Conservation (phyloP, 2,113 vertebrate genomes). For the Nematolebias whitei region DNA sequence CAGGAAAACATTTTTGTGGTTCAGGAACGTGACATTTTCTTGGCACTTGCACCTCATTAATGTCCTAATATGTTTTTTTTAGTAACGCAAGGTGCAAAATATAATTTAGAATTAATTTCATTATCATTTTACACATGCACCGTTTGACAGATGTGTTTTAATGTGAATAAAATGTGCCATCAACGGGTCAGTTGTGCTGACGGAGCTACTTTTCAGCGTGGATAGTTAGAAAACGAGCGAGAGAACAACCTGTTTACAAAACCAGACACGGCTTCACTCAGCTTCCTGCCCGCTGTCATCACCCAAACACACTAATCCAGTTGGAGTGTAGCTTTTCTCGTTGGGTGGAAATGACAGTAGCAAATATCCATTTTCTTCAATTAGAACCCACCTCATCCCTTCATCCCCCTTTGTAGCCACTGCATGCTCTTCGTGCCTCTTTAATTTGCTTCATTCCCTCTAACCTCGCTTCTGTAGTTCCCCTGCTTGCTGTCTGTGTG, state of each 20-base stretch:
- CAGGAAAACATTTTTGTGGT: too few relatives aligned
- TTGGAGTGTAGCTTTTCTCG: slow-evolving; percentile 24
- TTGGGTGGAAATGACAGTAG: slow-evolving; percentile 56
- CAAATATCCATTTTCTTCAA: slow-evolving; percentile 61
- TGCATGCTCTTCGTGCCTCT: slow-evolving; percentile 63
- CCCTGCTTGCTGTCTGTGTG: slow-evolving; percentile 70
- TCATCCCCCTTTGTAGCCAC: slow-evolving; percentile 44
- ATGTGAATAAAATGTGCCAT: background rate
- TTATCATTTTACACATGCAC: background rate
- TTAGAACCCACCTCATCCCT: slow-evolving; percentile 56
- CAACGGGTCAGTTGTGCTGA: slow-evolving; percentile 2
- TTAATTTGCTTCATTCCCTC: slow-evolving; percentile 59
- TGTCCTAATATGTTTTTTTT: too few relatives aligned
- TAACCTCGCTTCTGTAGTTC: slow-evolving; percentile 65
- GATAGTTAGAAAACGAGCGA: slow-evolving; percentile 24
- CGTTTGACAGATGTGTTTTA: background rate
- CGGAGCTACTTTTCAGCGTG: slow-evolving; percentile 25
- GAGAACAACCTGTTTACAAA: slow-evolving; percentile 47
- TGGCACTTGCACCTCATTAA: too few relatives aligned
- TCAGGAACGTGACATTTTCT: too few relatives aligned
- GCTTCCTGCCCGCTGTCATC: slow-evolving; percentile 53
- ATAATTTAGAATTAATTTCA: background rate
- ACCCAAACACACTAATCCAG: slow-evolving; percentile 41
- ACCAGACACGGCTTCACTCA: slow-evolving; percentile 34
- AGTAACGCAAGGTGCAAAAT: too few relatives aligned